Conservation (phyloP, 2,113 vertebrate species). For the Elaphurus davidianus region DNA sequence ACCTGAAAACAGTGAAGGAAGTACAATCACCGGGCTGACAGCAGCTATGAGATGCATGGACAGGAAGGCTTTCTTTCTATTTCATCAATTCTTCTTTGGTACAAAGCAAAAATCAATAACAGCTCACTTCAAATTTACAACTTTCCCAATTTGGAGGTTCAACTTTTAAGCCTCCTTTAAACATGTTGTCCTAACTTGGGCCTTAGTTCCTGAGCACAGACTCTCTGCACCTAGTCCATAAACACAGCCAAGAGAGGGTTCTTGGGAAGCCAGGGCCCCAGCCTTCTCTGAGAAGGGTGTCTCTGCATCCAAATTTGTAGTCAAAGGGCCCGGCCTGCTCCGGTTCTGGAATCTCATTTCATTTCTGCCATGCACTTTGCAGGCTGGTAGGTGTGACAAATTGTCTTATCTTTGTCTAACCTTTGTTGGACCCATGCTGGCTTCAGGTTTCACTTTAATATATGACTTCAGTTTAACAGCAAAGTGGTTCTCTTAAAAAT, state of each 20-base stretch:
- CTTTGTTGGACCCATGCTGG: slow-evolving; percentile 58
- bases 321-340: not conserved
- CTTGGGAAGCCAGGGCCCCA: not conserved
- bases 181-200: not conserved
- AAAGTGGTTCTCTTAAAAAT: slow-evolving; percentile 66
- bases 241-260: not conserved
- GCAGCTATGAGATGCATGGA: not conserved
- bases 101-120: slow-evolving; percentile 51
- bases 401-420: slow-evolving; percentile 69
- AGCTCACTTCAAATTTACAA: slow-evolving; percentile 20
- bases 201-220: not conserved
- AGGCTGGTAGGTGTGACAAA: slow-evolving; percentile 50
- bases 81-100: not conserved
- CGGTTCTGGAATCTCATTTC: slow-evolving; percentile 5
- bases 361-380: not conserved
- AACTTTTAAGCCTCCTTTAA: not conserved
- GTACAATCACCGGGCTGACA: not conserved
- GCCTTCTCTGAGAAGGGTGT: not conserved
- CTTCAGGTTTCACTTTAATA: slow-evolving; percentile 60
- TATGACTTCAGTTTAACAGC: slow-evolving; percentile 58
- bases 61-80: not conserved
- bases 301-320: not conserved
- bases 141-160: slow-evolving; percentile 2
- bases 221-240: accelerated
- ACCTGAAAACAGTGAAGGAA: not conserved